A percentile compares a stretch with the other conserved stretches of the same genome.
phyloP scores from a whole-genome alignment of 2,797 vertebrate genomes.

The Betta splendens region DNA sequence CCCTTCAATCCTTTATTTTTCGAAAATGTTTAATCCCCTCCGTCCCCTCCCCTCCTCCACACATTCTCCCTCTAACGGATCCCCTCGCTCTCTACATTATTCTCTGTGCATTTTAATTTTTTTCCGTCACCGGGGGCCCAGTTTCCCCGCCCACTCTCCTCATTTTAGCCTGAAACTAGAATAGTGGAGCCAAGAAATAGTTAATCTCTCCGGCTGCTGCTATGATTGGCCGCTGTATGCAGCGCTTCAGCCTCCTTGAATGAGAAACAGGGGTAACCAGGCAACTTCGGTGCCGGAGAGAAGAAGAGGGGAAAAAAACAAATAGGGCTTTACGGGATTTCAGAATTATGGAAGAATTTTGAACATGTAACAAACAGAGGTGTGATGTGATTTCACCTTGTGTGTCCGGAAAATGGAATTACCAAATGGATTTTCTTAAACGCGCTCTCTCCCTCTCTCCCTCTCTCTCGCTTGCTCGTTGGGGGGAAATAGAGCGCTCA shows the following conservation, averaged over 20 bases:
- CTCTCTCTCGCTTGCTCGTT: constrained; percentile 18
- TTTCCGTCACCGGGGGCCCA: constrained; percentile 68
- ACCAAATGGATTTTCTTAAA: constrained; percentile 75
- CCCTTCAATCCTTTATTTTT: constrained; percentile 67
- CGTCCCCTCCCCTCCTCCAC: constrained; percentile 37
- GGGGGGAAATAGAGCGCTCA: constrained; percentile 66
- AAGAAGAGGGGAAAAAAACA: constrained; percentile 28
- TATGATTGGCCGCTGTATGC: constrained; percentile 79
- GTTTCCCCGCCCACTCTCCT: constrained; percentile 76
- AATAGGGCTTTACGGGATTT: constrained; percentile 45
- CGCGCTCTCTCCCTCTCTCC: constrained; percentile 44
- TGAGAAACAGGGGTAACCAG: constrained; percentile 82
- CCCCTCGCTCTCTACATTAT: constrained; percentile 67
- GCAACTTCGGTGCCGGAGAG: constrained; percentile 78
- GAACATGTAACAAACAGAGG: constrained; percentile 41
- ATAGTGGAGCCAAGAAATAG: constrained; percentile 80
- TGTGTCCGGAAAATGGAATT: constrained; percentile 73
- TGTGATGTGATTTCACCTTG: constrained; percentile 69
- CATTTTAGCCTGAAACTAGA: constrained; percentile 73
- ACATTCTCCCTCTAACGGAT: constrained; percentile 59
- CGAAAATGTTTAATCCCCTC: constrained; percentile 76
- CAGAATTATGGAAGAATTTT: constrained; percentile 50
- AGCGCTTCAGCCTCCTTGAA: constrained; percentile 77
- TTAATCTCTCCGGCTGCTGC: constrained; percentile 78
- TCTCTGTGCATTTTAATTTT: constrained; percentile 79